Base-by-base conservation (phyloP, 2,888 invertebrate genomes). In the Rhamphomyia laevipes region DNA sequence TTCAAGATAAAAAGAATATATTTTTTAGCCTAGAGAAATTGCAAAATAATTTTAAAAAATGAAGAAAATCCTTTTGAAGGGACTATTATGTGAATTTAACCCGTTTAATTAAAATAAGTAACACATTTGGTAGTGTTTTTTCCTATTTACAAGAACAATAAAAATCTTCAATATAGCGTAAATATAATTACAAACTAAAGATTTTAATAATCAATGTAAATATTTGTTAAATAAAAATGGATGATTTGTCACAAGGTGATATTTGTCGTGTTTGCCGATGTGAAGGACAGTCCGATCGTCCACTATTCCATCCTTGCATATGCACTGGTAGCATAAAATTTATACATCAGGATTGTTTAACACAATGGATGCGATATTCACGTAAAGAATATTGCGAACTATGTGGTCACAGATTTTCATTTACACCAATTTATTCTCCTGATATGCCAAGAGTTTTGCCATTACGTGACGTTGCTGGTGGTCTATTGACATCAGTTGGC, bases 381-480 rank as follows among this genome's bases (percentile, higher is more conserved):
- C 82, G 94, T 58, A 97, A 97, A 73, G 97, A 99, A 70, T 95
- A 92, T 66, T 99, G 99, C 74, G 99, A 99, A 71, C 73, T 99
- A 56, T 99, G 97, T 70, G 92, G 95, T 53, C 91, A 99, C 72
- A 82, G 92, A 52, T 99, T 97, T 72, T 92, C 94, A 4, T 99
- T 99, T 65, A 94, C 93, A 63, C 99, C 99, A 27, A 97, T 99
- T 60, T 99, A 99, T 72, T 93, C 96, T n/a, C 93, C 96, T 27
- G 97, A 99, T 68, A 99, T 99, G 99, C 99, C 99, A n/a, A 82
- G 95, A 53, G 79, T 96, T 52, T 74, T 99, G 60, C 99, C 99
- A 0, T 74, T 99, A 30, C 81, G 83, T 56, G 97, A 97, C 70
- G 87, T 99, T 10, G 78, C 93, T 1, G 86, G 87, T 43, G 99